Conservation (phyloP, 2,797 vertebrate genomes). For the Rhinella marina region DNA sequence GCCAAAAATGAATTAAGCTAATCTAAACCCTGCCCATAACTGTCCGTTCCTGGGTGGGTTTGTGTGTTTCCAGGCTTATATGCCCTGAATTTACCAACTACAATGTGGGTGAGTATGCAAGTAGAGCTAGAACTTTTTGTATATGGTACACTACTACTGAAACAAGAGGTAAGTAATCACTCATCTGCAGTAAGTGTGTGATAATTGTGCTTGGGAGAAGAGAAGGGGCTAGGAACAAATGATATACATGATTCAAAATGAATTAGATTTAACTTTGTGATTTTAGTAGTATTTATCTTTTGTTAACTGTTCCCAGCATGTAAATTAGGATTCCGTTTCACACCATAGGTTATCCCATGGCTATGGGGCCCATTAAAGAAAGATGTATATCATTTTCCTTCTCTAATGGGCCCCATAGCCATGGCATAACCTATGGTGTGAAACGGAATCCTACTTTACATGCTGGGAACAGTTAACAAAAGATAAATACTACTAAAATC, state of each 20-base stretch:
- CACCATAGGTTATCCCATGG: not conserved
- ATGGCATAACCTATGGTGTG: not conserved
- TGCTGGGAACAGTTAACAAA: conserved; percentile 70
- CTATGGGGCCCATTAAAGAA: not conserved
- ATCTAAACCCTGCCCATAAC: too few species aligned
- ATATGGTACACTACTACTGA: not conserved
- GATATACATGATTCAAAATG: conserved; percentile 62
- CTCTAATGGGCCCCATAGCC: not conserved
- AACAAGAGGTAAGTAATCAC: not conserved
- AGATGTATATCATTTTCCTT: not conserved
- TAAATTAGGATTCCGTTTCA: not conserved
- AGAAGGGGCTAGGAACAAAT: not conserved
- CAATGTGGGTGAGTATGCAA: too few species aligned
- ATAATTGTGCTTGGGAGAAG: not conserved
- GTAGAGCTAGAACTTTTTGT: not conserved
- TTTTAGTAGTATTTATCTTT: conserved; percentile 70
- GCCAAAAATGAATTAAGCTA: too few species aligned
- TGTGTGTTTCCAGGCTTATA: too few species aligned
- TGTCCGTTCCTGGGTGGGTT: too few species aligned
- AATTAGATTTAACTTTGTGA: conserved; percentile 70
- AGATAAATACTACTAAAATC: conserved; percentile 70
- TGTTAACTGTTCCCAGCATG: conserved; percentile 69
- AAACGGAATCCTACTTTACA: not conserved
- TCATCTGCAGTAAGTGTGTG: not conserved
- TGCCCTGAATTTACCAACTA: too few species aligned